Evolutionary conservation across 2,113 vertebrate species (phyloP).

Genomic region (Cairina moschata): DNA sequence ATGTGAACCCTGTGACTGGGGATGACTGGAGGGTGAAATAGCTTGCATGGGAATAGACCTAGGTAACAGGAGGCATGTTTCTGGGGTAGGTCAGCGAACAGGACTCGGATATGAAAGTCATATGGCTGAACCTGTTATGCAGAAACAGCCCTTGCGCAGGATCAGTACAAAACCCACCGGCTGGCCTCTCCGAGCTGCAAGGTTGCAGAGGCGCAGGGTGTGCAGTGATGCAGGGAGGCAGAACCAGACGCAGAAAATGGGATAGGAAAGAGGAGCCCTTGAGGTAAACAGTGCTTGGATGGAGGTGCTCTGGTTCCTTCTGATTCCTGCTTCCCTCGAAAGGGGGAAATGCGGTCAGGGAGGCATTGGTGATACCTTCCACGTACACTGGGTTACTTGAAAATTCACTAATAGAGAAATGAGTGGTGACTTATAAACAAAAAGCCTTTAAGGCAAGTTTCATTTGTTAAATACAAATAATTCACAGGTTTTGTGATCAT

Average conservation of each 20-base stretch:
- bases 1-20: neutral
- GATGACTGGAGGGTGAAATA: neutral
- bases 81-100: neutral
- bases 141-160: neutral
- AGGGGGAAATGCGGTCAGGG: neutral
- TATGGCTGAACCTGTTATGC: neutral
- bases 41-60: neutral
- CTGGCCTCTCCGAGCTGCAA: neutral
- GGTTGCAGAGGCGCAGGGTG: neutral
- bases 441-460: slow-evolving; percentile 6
- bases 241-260: neutral
- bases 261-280: neutral
- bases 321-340: neutral
- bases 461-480: slow-evolving; percentile 6
- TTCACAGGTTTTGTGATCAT: neutral
- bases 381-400: neutral
- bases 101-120: neutral
- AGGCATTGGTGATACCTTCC: slow-evolving; percentile 21
- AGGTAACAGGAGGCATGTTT: neutral
- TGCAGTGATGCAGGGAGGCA: neutral
- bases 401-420: neutral
- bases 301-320: neutral
- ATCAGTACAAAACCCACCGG: neutral
- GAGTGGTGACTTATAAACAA: slow-evolving; percentile 11
- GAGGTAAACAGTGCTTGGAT: neutral